phyloP scores from a whole-genome alignment of 2,888 invertebrate genomes.

The Oscheius sp. region DNA sequence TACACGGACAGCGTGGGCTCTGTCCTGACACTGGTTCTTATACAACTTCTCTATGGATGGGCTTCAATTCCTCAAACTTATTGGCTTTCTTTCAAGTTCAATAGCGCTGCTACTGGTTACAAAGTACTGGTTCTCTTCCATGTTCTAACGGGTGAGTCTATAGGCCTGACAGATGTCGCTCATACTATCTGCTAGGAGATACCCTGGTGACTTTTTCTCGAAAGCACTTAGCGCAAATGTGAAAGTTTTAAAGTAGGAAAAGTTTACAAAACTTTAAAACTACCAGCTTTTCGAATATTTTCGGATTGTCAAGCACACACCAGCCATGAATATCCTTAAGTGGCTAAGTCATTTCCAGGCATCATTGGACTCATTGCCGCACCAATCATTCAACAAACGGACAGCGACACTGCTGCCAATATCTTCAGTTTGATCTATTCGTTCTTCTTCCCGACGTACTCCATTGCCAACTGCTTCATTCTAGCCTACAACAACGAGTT shows the following conservation, averaged over 20 bases:
- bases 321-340: no score
- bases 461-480: slow-evolving; percentile 45
- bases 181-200: not conserved
- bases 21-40: slow-evolving; percentile 44
- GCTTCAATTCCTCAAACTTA: slow-evolving; percentile 65
- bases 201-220: no score
- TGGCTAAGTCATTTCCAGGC: slow-evolving; percentile 38
- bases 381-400: slow-evolving; percentile 63
- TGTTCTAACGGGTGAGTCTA: slow-evolving; percentile 50
- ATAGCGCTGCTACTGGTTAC: slow-evolving; percentile 66
- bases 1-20: slow-evolving; percentile 46
- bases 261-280: no score
- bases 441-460: slow-evolving; percentile 51
- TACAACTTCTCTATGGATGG: slow-evolving; percentile 60
- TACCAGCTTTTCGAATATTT: no score
- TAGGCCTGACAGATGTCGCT: no score
- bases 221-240: no score
- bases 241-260: no score
- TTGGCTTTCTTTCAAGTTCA: slow-evolving; percentile 64
- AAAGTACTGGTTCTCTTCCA: slow-evolving; percentile 67
- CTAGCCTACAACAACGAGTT: slow-evolving; percentile 62
- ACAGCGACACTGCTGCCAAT: slow-evolving; percentile 41
- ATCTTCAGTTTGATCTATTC: slow-evolving; percentile 45
- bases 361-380: slow-evolving; percentile 67
- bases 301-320: no score